Percentiles rank a stretch among this genome's conserved stretches.
These are phyloP conservation scores for Drosophila aldrichi DNA, from an alignment of 2,888 invertebrate species.

Conservation along the genomic window DNA sequence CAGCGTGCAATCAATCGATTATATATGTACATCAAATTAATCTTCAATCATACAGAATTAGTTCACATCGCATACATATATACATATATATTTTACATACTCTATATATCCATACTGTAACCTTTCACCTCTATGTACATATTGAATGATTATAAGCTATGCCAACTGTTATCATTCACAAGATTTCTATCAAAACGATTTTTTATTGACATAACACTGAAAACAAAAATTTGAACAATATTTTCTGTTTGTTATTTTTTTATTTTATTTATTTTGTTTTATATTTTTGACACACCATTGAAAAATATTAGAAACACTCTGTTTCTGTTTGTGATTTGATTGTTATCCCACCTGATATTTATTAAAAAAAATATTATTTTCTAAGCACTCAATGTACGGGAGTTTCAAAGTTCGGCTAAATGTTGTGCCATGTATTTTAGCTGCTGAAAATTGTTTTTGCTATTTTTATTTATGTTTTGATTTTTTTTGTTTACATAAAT, in stretches of 20 bases:
- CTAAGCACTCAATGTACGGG: not conserved
- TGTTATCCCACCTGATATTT: not conserved
- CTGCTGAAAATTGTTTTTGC: conserved; percentile 24
- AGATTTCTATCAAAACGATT: not conserved
- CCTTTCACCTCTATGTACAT: not conserved
- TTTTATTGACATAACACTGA: conserved; percentile 5
- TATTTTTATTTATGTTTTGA: not conserved
- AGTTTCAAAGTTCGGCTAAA: conserved; percentile 3
- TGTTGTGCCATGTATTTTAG: not conserved
- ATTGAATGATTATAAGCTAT: conserved; percentile 2
- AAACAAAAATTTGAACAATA: not conserved
- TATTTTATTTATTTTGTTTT: not conserved
- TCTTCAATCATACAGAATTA: no score
- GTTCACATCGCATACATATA: not conserved
- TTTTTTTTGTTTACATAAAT: conserved; percentile 15
- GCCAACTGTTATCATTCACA: not conserved
- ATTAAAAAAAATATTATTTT: conserved; percentile 3
- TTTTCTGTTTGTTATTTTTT: not conserved
- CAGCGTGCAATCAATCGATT: no score
- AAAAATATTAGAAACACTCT: not conserved
- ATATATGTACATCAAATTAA: no score
- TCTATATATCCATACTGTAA: not conserved
- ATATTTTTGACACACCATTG: not conserved
- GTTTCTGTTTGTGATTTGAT: conserved; percentile 2
- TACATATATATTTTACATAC: not conserved